phyloP scores from a whole-genome alignment of 2,888 invertebrate species.

The Diabrotica balteata region DNA sequence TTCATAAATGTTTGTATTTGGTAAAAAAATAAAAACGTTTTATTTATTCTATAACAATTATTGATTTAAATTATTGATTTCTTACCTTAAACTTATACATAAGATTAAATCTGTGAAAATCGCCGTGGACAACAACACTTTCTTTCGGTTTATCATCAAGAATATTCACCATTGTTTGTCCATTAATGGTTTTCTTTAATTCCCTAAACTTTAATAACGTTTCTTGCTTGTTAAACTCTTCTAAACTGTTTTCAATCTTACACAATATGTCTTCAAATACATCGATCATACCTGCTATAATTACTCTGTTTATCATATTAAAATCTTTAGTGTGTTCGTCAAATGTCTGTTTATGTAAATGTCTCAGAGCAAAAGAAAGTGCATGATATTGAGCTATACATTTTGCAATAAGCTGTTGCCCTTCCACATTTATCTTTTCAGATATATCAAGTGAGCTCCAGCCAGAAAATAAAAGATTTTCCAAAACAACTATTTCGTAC shows the following conservation, averaged over 20 bases:
- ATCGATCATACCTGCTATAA: neutral
- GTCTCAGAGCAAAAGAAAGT: constrained; percentile 35
- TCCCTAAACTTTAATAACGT: constrained; percentile 4
- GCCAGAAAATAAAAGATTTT: constrained; percentile 27
- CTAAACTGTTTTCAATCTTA: constrained; percentile 6
- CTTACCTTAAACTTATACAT: constrained; percentile 23
- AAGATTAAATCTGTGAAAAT: constrained; percentile 22
- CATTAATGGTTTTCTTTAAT: constrained; percentile 10
- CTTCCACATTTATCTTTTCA: constrained; percentile 26
- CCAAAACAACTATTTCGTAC: constrained; percentile 31
- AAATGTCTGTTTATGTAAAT: constrained; percentile 29
- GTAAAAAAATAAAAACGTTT: no score
- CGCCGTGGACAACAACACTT: constrained; percentile 21
- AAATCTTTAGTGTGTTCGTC: constrained; percentile 8
- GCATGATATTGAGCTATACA: constrained; percentile 39
- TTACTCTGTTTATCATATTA: neutral
- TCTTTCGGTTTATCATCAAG: constrained; percentile 8
- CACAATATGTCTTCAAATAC: neutral
- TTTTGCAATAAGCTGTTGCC: constrained; percentile 28
- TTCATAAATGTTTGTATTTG: no score
- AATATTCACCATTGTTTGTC: constrained; percentile 4
- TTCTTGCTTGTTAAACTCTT: constrained; percentile 4
- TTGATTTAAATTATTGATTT: neutral
- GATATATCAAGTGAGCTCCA: constrained; percentile 5
- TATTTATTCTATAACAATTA: no score